Percentiles rank a stretch among this genome's conserved stretches.
Evolutionary conservation across 2,113 vertebrate genomes (phyloP).

Genomic region (Argyrosomus japonicus): DNA sequence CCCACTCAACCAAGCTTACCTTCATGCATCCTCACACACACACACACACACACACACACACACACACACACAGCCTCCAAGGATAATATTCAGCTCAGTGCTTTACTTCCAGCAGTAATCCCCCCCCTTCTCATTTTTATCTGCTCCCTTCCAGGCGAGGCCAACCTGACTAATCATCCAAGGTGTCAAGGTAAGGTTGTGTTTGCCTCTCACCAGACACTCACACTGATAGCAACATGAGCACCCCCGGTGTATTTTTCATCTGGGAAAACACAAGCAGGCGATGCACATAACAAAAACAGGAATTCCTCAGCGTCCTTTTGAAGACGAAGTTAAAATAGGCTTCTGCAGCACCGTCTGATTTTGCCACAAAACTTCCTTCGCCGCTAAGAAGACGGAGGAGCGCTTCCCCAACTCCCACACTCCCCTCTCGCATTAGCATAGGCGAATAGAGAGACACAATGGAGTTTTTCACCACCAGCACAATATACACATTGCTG

Average conservation of each 20-base stretch:
- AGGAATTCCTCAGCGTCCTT: constrained; percentile 40
- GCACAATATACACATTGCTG: constrained; percentile 5
- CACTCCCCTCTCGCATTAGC: constrained; percentile 60
- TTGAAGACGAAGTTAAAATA: constrained; percentile 56
- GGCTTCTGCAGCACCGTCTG: constrained; percentile 22
- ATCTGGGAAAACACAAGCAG: constrained; percentile 22
- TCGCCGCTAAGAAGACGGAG: constrained; percentile 14
- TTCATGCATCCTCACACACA: constrained; percentile 8
- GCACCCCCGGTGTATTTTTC: constrained; percentile 22
- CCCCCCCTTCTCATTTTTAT: constrained; percentile 51
- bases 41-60: constrained; percentile 30
- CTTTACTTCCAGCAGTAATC: constrained; percentile 41
- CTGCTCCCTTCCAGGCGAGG: constrained; percentile 71
- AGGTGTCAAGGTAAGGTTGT: constrained; percentile 67
- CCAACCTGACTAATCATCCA: constrained; percentile 65
- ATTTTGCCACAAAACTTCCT: constrained; percentile 42
- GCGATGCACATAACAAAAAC: constrained; percentile 18
- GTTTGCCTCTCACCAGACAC: constrained; percentile 36
- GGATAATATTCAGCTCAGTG: constrained; percentile 46
- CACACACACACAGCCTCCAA: constrained; percentile 22
- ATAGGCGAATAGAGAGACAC: constrained; percentile 46
- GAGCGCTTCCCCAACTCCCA: constrained; percentile 36
- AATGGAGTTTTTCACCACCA: constrained; percentile 54
- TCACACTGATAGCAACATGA: constrained; percentile 38
- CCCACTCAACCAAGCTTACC: constrained; percentile 31